These are phyloP conservation scores for Etheostoma nigrum DNA, from an alignment of 2,797 vertebrate genomes.

Conservation along the genomic window DNA sequence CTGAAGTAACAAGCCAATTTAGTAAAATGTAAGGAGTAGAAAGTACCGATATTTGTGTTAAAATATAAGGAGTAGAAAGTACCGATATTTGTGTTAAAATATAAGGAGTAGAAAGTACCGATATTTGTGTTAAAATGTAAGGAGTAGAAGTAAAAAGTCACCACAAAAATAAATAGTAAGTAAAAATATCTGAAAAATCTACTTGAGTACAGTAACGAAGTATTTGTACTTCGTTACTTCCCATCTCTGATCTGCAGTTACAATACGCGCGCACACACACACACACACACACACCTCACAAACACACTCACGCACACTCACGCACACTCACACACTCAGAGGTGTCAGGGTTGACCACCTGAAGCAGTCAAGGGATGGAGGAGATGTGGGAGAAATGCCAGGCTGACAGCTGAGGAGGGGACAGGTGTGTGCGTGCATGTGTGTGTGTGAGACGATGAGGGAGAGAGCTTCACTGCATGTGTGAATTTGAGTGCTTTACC, in stretches of 20 bases:
- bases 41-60: too few species aligned
- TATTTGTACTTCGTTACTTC: too few species aligned
- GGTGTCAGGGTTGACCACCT: constrained; percentile 16
- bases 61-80: too few species aligned
- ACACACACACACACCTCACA: background rate
- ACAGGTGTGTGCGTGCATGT: background rate
- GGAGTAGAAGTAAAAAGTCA: too few species aligned
- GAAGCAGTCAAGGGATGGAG: constrained; percentile 13
- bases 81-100: too few species aligned
- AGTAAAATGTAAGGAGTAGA: too few species aligned
- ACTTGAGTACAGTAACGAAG: too few species aligned
- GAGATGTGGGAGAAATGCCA: constrained; percentile 35
- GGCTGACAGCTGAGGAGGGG: constrained; percentile 24
- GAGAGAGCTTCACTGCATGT: background rate
- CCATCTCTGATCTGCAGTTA: constrained; percentile 9
- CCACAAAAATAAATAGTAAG: too few species aligned
- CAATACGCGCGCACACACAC: constrained; percentile 9
- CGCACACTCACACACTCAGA: background rate
- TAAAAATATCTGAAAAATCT: too few species aligned
- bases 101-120: too few species aligned
- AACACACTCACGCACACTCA: constrained; percentile 4
- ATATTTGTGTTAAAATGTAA: too few species aligned
- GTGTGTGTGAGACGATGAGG: background rate
- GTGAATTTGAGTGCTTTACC: constrained; percentile 1
- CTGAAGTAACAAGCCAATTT: too few species aligned